Evolutionary conservation across 1,140 invertebrate species (phyloP), one percentile per base, ranked within the genome.

Genomic region (Pantala flavescens): DNA sequence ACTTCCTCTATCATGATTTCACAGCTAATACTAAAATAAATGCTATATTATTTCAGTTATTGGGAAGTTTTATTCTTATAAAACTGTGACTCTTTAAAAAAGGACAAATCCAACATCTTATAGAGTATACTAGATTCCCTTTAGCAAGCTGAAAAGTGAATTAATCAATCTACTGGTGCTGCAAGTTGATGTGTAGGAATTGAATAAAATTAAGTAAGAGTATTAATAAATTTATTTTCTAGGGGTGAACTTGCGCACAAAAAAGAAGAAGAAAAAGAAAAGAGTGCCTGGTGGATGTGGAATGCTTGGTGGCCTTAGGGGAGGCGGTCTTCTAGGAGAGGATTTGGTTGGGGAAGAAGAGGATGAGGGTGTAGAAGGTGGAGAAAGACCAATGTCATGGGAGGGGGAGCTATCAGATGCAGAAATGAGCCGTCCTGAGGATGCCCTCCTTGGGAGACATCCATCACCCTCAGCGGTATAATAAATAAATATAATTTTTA

Each of bases 381-480:
- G 83, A 10, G 87, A 88, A 77, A 82, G 93, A 49, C 93, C 93
- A 19, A 95, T 95, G 93, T 95, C 93, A 1, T 95, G 93, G 93
- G 93, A 95, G 81, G 93, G 93, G 19, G 93, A 94, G 82, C 83
- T 95, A 0, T 94, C 92, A 0, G 93, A 95, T 79, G 86, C 88
- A 74, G 89, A 90, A 80, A 85, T 87, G 84, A 84, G 84, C 79
- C 71, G 71, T 24, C 71, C 36, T 2, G 71, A 72, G 16, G 71
- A 72, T 24, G 19, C 71, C 16, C 23, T 72, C 23, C 23, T 72
- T 63, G 49, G 49, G 12, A 63, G 49, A 21, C 49, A 63, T 63
- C 16, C 49, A 16, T 63, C 49, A 5, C 49, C 49, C 49, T 63
- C 49, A 19, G 3, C 3, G 49, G 49, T 63, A 63, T 11, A 16